Base-by-base conservation (phyloP, 2,888 invertebrate species). In the Harmothoe impar region DNA sequence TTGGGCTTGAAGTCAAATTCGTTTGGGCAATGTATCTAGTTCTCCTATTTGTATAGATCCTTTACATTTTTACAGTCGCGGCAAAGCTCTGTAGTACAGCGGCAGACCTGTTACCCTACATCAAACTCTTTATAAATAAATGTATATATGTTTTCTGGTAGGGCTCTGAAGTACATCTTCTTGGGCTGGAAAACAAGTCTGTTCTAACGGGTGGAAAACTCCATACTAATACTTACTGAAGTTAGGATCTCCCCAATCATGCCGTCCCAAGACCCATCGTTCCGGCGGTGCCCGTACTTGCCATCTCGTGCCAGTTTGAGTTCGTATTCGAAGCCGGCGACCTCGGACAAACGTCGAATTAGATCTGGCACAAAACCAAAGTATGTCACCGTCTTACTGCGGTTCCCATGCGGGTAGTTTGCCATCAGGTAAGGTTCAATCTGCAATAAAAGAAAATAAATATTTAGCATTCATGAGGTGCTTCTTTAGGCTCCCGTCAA, bases 361-460 rank as follows among this genome's bases (percentile, higher is more conserved):
- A 93, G 90, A 51, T 94, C 93, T 12, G 90, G 90, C 23, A 92
- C 90, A 89, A 89, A 92, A 17, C 92, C 92, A 25, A 86, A 33
- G 91, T 90, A 92, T 15, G 88, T 89, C 86, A 51, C 86, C 7
- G 84, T 20, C 25, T 43, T 84, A 43, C 88, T 54, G 72, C 81
- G 54, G 29, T 84, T 89, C 35, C 85, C 68, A 31, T 51, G 68
- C 12, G 68, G 68, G 62, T 86, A 31, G 86, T 72, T 31, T 29
- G 54, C 33, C 92, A 93, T 92, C 68, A 92, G 56, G 62, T 93
- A 93, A 23, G 93, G 93, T 62, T 93, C 90, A 31, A 90, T 90
- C 90, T 90, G 90, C 17, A 89, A 88, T 15, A 23, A 85, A 17
- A 78, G 29, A 68, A 68, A 68, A 15, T 68, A 68, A 5, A 68